Evolutionary conservation across 2,797 vertebrate species (phyloP), one percentile per base, ranked within the genome.

Genomic region (Notamacropus eugenii): DNA sequence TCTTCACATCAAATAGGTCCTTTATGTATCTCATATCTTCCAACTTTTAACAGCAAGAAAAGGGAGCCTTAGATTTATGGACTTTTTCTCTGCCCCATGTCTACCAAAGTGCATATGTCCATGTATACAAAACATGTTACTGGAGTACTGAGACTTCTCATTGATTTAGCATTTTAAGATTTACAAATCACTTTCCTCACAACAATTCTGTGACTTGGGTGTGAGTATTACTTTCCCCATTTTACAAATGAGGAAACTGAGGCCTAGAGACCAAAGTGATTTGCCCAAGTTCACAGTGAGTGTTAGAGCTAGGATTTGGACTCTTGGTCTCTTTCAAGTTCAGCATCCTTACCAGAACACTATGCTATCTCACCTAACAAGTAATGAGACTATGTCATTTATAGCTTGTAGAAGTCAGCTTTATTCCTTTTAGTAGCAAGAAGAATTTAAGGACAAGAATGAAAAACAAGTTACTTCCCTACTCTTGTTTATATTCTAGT

Each of bases 321-420:
- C 40, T 52, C 31, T 74, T n/a, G 28, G 2, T 82, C 27, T 57
- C 57, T 50, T 90, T 14, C 0, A 56, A 93, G 34, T 50, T 56
- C 22, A 93, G 54, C 57, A 54, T 58, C 96, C 91, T 91, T 19
- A 40, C 57, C 50, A 12, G 90, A 91, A 87, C 62, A 95, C 13
- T 58, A 87, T 95, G 29, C 40, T 87, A 90, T 90, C n/a, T 74
- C n/a, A 40, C 14, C 3, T 34, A 62, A 31, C 11, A 34, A 62
- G 29, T 74, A 40, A 74, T 40, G 16, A 74, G 34, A 40, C 62
- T 5, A n/a, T 8, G n/a, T 6, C n/a, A 74, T 40, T 19, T 40
- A 19, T 9, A 40, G 1, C 6, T 74, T 74, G 67, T 2, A 74
- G n/a, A 74, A 74, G n/a, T 74, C 67, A 40, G n/a, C 16, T 74